These are phyloP conservation scores for Ellobium chinense DNA, from an alignment of 2,888 invertebrate genomes.

Conservation along the genomic window DNA sequence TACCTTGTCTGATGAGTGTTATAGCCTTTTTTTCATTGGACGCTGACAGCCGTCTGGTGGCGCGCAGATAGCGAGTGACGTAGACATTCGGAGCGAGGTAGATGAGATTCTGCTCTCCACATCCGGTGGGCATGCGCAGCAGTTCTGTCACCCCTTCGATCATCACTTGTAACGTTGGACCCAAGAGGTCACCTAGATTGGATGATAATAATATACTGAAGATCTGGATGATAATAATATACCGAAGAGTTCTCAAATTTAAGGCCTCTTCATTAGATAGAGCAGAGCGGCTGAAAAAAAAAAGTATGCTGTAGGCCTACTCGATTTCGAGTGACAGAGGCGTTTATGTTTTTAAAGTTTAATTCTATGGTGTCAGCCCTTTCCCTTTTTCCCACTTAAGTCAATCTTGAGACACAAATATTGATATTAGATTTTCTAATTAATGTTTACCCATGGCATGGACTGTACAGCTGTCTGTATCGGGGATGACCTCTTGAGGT, in stretches of 20 bases:
- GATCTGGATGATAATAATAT: too few species aligned
- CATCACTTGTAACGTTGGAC: conserved; percentile 56
- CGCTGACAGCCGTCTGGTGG: conserved; percentile 51
- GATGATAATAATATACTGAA: too few species aligned
- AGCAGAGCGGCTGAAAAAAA: too few species aligned
- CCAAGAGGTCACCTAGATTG: conserved; percentile 63
- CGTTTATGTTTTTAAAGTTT: too few species aligned
- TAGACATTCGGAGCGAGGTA: conserved; percentile 63
- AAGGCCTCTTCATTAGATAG: too few species aligned
- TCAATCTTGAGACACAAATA: too few species aligned
- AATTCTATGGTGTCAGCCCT: too few species aligned
- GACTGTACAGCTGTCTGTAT: conserved; percentile 60
- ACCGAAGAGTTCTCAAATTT: too few species aligned
- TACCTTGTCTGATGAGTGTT: conserved; percentile 58
- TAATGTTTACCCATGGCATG: conserved; percentile 60
- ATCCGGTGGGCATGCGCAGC: conserved; percentile 61
- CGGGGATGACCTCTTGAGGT: conserved; percentile 60
- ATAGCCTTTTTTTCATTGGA: conserved; percentile 55
- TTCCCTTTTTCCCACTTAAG: too few species aligned
- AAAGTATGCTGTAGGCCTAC: too few species aligned
- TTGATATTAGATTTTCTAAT: too few species aligned
- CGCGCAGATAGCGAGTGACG: conserved; percentile 57
- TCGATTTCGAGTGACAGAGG: too few species aligned
- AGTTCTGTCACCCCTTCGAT: conserved; percentile 56
- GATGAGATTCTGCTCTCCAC: conserved; percentile 68